Base-by-base conservation (phyloP, 2,888 invertebrate genomes). In the Graphium colonna region DNA sequence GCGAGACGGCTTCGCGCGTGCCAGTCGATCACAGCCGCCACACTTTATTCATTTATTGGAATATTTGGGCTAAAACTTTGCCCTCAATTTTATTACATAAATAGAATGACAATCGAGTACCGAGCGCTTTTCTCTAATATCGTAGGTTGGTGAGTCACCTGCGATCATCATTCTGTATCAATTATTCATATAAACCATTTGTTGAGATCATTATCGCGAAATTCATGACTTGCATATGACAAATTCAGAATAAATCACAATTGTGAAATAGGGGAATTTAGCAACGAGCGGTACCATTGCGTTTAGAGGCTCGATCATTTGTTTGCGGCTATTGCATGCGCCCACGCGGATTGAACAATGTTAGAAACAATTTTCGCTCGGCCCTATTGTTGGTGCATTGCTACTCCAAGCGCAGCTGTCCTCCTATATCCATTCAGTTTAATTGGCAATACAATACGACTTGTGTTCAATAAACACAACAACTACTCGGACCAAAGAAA, bases 361-460 rank as follows among this genome's bases (percentile, higher is more conserved):
- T 50, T 42, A 15, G 31, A 50, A 47, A 48, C 52, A 52, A 57
- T 56, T 47, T 50, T 45, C 41, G 56, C 49, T 49, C 21, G 28
- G 42, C 44, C 12, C 39, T 48, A 45, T 41, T 52, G 51, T 33
- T 48, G 42, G 40, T 46, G 43, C 36, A 51, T 31, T 45, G 38
- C 28, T 26, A 46, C 45, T 44, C n/a, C 43, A 38, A 43, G 44
- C 42, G 28, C 52, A 44, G 55, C 49, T 56, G 44, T 43, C 48
- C 51, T 45, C 47, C 38, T 36, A 33, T 55, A 50, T 51, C 51
- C 40, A 52, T 61, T 57, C 46, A 45, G 50, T 41, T 53, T 59
- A 58, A 54, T 56, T 59, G 51, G 46, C 52, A 55, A 39, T 48
- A 56, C 57, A 59, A 59, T 53, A 41, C 36, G 21, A 7, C 18